These are phyloP conservation scores for Stichopus horrens DNA, from an alignment of 53 echinoderm and acorn worm genomes.

Conservation along the genomic window DNA sequence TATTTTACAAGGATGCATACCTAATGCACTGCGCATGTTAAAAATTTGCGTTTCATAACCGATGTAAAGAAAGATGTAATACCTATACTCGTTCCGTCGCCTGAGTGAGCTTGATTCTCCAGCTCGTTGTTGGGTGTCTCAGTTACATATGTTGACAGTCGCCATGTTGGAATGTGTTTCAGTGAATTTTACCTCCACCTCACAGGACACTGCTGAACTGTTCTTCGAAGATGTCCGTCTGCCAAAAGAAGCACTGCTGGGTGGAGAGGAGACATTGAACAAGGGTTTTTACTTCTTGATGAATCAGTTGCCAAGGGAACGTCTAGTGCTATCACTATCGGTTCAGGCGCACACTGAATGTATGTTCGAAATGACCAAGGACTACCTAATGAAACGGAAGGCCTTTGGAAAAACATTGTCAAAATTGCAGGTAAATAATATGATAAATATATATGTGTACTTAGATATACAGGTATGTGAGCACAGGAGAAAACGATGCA, in stretches of 20 bases:
- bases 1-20: too few species aligned
- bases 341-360: slow-evolving; percentile 48
- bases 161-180: too few species aligned
- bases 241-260: slow-evolving; percentile 51
- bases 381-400: slow-evolving; percentile 57
- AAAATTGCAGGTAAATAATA: slow-evolving; percentile 27
- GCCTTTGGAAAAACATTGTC: slow-evolving; percentile 61
- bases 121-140: too few species aligned
- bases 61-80: too few species aligned
- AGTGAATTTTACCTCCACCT: background rate
- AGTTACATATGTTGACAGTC: too few species aligned
- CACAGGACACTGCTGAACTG: slow-evolving; percentile 57
- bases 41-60: too few species aligned
- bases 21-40: too few species aligned
- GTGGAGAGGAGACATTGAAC: slow-evolving; percentile 43
- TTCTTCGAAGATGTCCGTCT: slow-evolving; percentile 66
- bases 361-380: slow-evolving; percentile 62
- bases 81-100: too few species aligned
- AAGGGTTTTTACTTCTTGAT: slow-evolving; percentile 57
- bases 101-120: too few species aligned
- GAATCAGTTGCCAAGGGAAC: slow-evolving; percentile 62
- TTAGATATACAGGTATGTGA: too few species aligned
- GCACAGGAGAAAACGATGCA: too few species aligned
- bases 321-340: slow-evolving; percentile 34
- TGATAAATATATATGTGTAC: background rate